phyloP scores from a whole-genome alignment of 2,888 invertebrate genomes.

The Andrena trimmerana region DNA sequence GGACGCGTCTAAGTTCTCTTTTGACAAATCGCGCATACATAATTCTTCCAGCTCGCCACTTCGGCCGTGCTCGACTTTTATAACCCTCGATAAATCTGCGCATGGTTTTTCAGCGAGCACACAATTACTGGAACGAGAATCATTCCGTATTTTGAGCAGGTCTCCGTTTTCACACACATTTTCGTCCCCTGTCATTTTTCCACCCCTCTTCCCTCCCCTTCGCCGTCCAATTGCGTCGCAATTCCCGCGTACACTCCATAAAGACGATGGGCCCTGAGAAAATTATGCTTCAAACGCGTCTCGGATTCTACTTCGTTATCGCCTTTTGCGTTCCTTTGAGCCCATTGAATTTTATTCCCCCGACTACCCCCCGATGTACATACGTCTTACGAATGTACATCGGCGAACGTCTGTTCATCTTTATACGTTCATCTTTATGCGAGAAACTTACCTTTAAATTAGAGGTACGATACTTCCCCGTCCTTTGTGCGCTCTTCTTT shows the following conservation, averaged over 20 bases:
- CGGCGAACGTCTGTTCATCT: neutral
- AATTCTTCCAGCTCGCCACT: constrained; percentile 33
- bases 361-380: neutral
- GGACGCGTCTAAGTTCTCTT: constrained; percentile 16
- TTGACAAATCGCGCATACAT: constrained; percentile 55
- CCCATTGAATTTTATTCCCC: neutral
- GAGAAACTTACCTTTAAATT: neutral
- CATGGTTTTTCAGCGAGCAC: constrained; percentile 29
- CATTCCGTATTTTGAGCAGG: constrained; percentile 10
- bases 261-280: neutral
- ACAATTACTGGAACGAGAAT: constrained; percentile 40
- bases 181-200: neutral
- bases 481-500: too few relatives aligned
- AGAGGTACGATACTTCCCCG: neutral
- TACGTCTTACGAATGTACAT: neutral
- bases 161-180: constrained; percentile 3
- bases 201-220: too few relatives aligned
- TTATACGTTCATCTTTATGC: neutral
- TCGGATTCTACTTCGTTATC: constrained; percentile 3
- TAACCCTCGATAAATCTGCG: constrained; percentile 52
- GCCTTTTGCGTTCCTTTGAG: neutral
- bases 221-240: neutral
- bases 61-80: constrained; percentile 21
- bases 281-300: constrained; percentile 3
- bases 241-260: constrained; percentile 1